A percentile compares a stretch with the other conserved stretches of the same genome.
Conservation (phyloP, 1,140 invertebrate genomes). For the Sycobia sp. region DNA sequence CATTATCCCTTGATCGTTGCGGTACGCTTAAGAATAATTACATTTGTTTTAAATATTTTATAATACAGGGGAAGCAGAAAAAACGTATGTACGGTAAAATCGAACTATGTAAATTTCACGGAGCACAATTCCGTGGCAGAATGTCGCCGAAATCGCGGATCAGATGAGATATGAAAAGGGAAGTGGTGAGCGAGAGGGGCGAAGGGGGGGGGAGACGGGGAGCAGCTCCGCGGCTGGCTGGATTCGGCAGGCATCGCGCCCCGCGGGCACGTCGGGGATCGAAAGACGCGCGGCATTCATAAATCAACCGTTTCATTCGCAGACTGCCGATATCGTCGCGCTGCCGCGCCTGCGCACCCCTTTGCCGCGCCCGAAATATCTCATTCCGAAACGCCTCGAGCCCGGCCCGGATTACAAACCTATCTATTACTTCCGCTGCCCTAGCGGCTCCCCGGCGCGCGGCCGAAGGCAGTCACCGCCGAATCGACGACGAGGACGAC, state of each 20-base stretch:
- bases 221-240: slow-evolving; percentile 22
- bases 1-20: too few relatives aligned
- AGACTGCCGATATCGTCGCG: slow-evolving; percentile 60
- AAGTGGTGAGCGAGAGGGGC: not conserved
- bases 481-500: slow-evolving; percentile 41
- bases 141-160: not conserved
- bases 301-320: slow-evolving; percentile 61
- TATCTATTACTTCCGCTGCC: slow-evolving; percentile 61
- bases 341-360: slow-evolving; percentile 41
- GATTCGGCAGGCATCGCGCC: slow-evolving; percentile 49
- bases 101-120: not conserved
- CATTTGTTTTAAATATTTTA: too few relatives aligned
- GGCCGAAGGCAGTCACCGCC: too few relatives aligned
- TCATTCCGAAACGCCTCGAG: slow-evolving; percentile 61
- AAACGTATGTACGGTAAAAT: too few relatives aligned
- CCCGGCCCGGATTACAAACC: slow-evolving; percentile 62
- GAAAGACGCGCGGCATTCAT: slow-evolving; percentile 57
- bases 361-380: slow-evolving; percentile 63
- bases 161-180: too few relatives aligned
- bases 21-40: too few relatives aligned
- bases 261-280: slow-evolving; percentile 56
- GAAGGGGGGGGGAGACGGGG: slow-evolving; percentile 34
- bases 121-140: slow-evolving; percentile 18
- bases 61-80: too few relatives aligned
- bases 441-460: slow-evolving; percentile 41